These are phyloP conservation scores for Colossoma macropomum DNA, from an alignment of 2,113 vertebrate species.

Conservation along the genomic window DNA sequence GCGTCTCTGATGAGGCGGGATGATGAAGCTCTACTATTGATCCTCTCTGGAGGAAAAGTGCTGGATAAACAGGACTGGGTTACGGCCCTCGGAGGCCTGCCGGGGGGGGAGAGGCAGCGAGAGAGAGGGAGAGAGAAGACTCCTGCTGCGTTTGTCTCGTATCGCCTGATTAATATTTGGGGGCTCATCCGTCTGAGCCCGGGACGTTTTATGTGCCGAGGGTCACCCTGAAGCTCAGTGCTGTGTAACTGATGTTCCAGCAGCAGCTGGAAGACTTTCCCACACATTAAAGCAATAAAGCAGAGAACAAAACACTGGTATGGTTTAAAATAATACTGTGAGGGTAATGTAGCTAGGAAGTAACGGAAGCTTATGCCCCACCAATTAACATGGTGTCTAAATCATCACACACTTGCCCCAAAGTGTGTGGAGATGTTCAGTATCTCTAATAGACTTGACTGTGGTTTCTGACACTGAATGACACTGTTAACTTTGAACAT, in stretches of 20 bases:
- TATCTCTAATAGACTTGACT: no score
- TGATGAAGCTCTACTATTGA: constrained; percentile 60
- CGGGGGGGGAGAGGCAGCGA: not conserved
- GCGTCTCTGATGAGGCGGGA: constrained; percentile 56
- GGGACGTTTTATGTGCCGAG: not conserved
- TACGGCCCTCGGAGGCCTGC: constrained; percentile 16
- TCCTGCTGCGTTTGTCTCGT: not conserved
- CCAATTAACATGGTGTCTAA: no score
- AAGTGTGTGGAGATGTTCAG: no score
- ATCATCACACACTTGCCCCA: no score
- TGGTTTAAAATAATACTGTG: no score
- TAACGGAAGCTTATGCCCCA: no score
- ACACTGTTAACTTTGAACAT: no score
- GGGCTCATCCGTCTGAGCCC: not conserved
- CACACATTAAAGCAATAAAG: not conserved
- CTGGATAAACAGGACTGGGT: constrained; percentile 55
- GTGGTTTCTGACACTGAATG: no score
- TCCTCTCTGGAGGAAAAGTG: constrained; percentile 52
- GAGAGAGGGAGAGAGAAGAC: not conserved
- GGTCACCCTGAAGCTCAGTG: not conserved
- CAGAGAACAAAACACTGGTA: no score
- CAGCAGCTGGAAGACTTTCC: not conserved
- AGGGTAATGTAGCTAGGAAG: no score
- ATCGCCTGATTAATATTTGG: not conserved
- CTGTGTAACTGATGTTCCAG: not conserved